Evolutionary conservation across 2,797 vertebrate species (phyloP).

Genomic region (Amniataba percoides): DNA sequence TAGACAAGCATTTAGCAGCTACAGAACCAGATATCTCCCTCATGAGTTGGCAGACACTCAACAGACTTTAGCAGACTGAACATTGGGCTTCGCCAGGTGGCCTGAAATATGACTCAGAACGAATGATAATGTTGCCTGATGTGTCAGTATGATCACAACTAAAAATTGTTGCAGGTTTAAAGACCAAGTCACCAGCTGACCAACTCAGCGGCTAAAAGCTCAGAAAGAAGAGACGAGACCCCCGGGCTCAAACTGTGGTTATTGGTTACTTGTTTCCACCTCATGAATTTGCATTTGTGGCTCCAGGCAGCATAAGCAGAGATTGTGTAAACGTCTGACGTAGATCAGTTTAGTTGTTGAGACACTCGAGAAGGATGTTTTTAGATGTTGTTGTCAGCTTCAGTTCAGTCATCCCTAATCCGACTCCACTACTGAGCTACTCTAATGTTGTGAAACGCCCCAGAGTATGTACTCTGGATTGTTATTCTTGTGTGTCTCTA

Average conservation of each 20-base stretch:
- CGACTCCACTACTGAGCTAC: neutral
- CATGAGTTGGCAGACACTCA: neutral
- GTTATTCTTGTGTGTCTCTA: neutral
- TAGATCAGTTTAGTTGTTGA: neutral
- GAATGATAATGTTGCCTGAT: neutral
- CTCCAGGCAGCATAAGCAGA: slow-evolving; percentile 5
- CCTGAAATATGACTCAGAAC: neutral
- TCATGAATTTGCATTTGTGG: neutral
- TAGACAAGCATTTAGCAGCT: neutral
- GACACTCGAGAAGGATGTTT: neutral
- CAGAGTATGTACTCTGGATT: neutral
- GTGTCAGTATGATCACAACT: neutral
- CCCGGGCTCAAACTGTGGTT: no score
- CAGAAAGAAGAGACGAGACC: neutral
- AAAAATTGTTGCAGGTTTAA: neutral
- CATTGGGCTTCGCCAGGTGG: neutral
- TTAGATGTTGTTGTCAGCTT: slow-evolving; percentile 20
- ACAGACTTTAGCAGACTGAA: neutral
- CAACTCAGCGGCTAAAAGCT: neutral
- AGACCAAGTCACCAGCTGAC: neutral
- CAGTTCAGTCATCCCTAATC: neutral
- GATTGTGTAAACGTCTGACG: neutral
- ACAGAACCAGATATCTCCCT: neutral
- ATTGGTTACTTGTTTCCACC: neutral
- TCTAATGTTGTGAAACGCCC: neutral